phyloP scores from a whole-genome alignment of 1,140 invertebrate genomes.

The Cecropterus lyciades region DNA sequence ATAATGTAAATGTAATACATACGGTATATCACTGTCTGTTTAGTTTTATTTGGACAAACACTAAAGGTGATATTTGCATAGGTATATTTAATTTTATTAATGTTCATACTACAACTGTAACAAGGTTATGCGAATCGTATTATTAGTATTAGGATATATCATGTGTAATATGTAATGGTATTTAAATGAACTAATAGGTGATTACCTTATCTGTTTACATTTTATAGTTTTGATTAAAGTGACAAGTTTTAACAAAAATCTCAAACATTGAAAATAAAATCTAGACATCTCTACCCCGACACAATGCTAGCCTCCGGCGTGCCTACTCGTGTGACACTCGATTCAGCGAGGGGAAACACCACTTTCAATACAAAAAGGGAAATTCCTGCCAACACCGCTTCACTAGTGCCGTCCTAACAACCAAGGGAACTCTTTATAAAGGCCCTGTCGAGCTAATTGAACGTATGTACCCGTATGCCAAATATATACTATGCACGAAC shows the following conservation, averaged over 20 bases:
- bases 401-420: slow-evolving; percentile 46
- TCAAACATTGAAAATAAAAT: background rate
- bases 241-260: background rate
- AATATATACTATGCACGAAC: slow-evolving; percentile 13
- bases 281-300: slow-evolving; percentile 43
- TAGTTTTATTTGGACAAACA: no score
- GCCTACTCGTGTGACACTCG: slow-evolving; percentile 52
- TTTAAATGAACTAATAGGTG: no score
- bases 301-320: slow-evolving; percentile 59
- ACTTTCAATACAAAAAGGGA: slow-evolving; percentile 74
- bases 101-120: no score
- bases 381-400: slow-evolving; percentile 67
- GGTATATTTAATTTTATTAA: no score
- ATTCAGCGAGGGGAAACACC: slow-evolving; percentile 68
- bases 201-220: no score
- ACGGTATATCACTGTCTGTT: no score
- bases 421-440: slow-evolving; percentile 20
- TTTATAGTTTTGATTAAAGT: no score
- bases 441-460: slow-evolving; percentile 24
- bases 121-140: no score
- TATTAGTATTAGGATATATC: no score
- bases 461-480: slow-evolving; percentile 4
- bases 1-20: no score
- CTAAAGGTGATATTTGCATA: no score
- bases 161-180: no score